Conservation (phyloP, 2,888 invertebrate species). For the Leucophenga maculata region DNA sequence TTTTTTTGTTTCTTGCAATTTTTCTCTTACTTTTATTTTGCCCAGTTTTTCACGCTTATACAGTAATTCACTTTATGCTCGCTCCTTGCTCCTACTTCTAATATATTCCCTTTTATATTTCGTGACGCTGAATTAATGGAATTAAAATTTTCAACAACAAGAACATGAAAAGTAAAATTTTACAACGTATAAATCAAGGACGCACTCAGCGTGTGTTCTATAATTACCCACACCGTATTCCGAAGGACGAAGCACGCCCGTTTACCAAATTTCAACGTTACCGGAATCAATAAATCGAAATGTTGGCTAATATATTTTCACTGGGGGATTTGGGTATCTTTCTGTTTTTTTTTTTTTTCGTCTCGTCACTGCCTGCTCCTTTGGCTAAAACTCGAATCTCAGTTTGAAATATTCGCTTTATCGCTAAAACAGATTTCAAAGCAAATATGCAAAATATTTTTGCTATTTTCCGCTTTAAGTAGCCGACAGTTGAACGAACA, state of each 20-base stretch:
- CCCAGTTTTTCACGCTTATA: neutral
- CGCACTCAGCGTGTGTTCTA: neutral
- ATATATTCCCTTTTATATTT: neutral
- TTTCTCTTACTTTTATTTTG: neutral
- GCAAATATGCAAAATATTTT: conserved; percentile 64
- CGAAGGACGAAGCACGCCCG: too few relatives aligned
- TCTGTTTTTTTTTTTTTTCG: too few relatives aligned
- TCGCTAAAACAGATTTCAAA: conserved; percentile 32
- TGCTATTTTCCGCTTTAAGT: conserved; percentile 15
- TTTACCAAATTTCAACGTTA: too few relatives aligned
- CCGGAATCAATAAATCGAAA: too few relatives aligned
- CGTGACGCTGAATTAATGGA: neutral
- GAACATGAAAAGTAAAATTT: neutral
- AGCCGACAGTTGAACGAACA: neutral
- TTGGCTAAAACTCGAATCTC: too few relatives aligned
- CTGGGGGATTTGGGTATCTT: too few relatives aligned
- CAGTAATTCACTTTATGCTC: neutral
- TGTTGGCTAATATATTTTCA: too few relatives aligned
- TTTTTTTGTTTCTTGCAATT: too few relatives aligned
- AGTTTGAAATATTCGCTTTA: neutral
- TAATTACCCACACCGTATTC: neutral
- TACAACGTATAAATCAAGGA: neutral
- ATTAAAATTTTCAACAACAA: neutral
- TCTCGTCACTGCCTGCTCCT: too few relatives aligned
- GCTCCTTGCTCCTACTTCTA: neutral